Base-by-base conservation (phyloP, 2,888 invertebrate species). In the Galeruca laticollis region DNA sequence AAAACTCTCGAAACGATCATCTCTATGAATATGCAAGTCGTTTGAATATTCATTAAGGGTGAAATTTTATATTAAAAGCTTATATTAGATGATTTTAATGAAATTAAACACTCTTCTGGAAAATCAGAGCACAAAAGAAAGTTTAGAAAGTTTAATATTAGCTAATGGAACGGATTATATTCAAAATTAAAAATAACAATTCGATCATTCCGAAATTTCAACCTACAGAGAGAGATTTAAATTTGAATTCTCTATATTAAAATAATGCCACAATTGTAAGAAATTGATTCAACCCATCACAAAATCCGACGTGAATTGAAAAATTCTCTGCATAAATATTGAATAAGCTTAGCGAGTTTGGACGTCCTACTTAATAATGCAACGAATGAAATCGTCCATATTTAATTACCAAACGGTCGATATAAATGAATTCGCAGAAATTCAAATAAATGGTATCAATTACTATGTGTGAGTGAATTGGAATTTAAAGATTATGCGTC, bases 311-410 rank as follows among this genome's bases (percentile, higher is more conserved):
- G 31, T 31, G 11, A 8, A 26, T 26, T 54, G 54, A 10, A 54
- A 54, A 54, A 54, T 54, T 54, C 31, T 26, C 54, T 54, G 54
- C 54, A 54, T 54, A 31, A 54, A 54, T 54, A 54, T 54, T 54
- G 31, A 6, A 54, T 26, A 54, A 47, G 47, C 47, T 47, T 18
- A 15, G 47, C 18, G 47, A 18, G 10, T 9, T 47, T 15, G 47
- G 47, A 47, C 18, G 47, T 9, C 15, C 47, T 18, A 47, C 47
- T 47, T 47, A 47, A 15, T 47, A 47, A 47, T 47, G 47, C 47
- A 47, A 47, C 47, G 47, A 47, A 18, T 47, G 15, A 18, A 47
- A 47, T 18, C 15, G 18, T 47, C 18, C 15, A 18, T 47, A 47
- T 43, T 13, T 47, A 47, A n/a, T 47, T 47, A 15, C 15, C 47